A percentile compares a stretch with the other conserved stretches of the same genome.
phyloP scores from a whole-genome alignment of 2,797 vertebrate species.

The Pseudochaenichthys georgianus region DNA sequence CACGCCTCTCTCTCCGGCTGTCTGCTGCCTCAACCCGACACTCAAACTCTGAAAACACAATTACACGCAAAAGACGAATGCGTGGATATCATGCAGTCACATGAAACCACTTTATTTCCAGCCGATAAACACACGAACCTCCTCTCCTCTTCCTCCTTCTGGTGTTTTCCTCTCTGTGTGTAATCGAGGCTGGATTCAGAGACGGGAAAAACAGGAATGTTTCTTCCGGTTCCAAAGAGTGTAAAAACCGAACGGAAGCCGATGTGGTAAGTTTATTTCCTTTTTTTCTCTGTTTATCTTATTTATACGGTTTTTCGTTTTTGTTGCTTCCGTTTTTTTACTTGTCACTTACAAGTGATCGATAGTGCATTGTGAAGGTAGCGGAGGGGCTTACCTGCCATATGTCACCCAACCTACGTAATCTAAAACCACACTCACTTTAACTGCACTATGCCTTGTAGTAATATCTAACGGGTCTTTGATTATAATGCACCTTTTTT shows the following conservation, averaged over 20 bases:
- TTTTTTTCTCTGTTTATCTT: not conserved
- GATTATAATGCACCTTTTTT: not conserved
- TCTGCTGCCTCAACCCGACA: slow-evolving; percentile 64
- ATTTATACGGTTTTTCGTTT: not conserved
- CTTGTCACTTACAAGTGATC: slow-evolving; percentile 41
- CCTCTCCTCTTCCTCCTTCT: slow-evolving; percentile 16
- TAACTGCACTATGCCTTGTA: not conserved
- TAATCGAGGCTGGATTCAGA: slow-evolving; percentile 52
- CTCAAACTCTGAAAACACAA: slow-evolving; percentile 77
- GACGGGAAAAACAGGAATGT: slow-evolving; percentile 80
- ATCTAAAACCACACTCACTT: not conserved
- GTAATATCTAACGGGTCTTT: not conserved
- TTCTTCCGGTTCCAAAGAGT: slow-evolving; percentile 85
- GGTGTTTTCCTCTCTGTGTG: slow-evolving; percentile 22
- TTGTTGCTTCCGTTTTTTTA: not conserved
- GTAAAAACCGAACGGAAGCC: slow-evolving; percentile 83
- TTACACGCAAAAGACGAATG: slow-evolving; percentile 67
- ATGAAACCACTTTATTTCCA: slow-evolving; percentile 58
- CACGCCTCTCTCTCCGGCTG: slow-evolving; percentile 78
- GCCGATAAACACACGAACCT: slow-evolving; percentile 44
- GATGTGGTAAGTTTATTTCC: slow-evolving; percentile 79
- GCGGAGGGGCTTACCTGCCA: slow-evolving; percentile 50
- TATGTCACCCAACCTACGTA: slow-evolving; percentile 16
- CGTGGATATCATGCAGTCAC: slow-evolving; percentile 76
- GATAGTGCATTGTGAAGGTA: slow-evolving; percentile 45